Evolutionary conservation across 1,140 invertebrate species (phyloP), one percentile per base, ranked within the genome.

Genomic region (Magallana angulata): DNA sequence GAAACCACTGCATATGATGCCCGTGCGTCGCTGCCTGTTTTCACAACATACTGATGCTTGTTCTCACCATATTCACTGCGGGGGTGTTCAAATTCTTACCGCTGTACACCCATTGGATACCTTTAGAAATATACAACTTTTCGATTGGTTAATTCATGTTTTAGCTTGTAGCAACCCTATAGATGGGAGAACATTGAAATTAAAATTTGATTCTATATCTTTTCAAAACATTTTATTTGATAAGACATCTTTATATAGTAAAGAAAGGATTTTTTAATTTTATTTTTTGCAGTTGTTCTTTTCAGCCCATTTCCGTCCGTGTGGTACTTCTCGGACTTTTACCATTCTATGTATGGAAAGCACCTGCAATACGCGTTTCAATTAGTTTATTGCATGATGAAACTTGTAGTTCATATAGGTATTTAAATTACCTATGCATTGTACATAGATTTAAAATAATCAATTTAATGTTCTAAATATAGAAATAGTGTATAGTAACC

Each of bases 51-150:
- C 82, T 82, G 62, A 24, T 71, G 59, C 81, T 60, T 48, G 81
- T 56, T 71, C 24, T 80, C 88, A 90, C 83, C 68, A 87, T 89
- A 88, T 87, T 90, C 81, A 68, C 85, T 83, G 90, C 89, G 87
- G 89, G 89, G 82, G 82, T 83, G 89, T 92, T 88, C 90, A 91
- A 92, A 91, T 87, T 87, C 60, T 76, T 87, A 89, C 91, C 90
- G 91, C 84, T 87, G n/a, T 60, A 7, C n/a, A 89, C 81, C 88
- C 80, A 92, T 92, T 92, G 91, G 91, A 48, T 82, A 56, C 85
- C 68, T 56, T 12, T 24, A 48, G 57, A 76, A 68, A 89, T 88
- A 71, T 90, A 92, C 91, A 91, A 85, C 57, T 85, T 89, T 89
- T 64, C 90, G 81, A 92, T 92, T 92, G 91, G 91, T 76, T 64